phyloP scores from a whole-genome alignment of 2,888 invertebrate genomes.

The Cheilosia vernalis region DNA sequence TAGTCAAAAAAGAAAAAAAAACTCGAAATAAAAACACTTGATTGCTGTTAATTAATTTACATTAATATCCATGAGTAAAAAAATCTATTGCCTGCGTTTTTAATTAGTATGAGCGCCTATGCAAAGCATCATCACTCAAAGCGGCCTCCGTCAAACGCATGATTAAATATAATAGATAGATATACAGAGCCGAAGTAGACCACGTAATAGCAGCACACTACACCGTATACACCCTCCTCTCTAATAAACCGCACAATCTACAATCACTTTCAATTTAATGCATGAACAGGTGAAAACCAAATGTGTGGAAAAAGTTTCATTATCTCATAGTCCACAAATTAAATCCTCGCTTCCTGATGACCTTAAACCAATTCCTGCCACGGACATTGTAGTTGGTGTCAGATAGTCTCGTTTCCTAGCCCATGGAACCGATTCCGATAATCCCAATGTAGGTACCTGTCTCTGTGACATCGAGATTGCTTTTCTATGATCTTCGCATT shows the following conservation, averaged over 20 bases:
- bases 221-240: constrained; percentile 2
- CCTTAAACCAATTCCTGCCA: constrained; percentile 64
- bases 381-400: constrained; percentile 7
- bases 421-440: constrained; percentile 27
- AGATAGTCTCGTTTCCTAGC: neutral
- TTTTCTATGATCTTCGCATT: constrained; percentile 49
- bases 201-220: constrained; percentile 25
- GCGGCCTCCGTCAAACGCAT: constrained; percentile 24
- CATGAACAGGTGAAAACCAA: constrained; percentile 64
- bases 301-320: constrained; percentile 47
- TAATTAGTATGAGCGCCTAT: neutral
- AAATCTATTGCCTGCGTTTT: neutral
- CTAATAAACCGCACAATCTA: constrained; percentile 44
- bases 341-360: constrained; percentile 65
- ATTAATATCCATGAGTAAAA: neutral
- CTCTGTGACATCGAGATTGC: constrained; percentile 30
- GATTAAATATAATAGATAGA: constrained; percentile 24
- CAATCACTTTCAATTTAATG: constrained; percentile 60
- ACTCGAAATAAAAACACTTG: neutral
- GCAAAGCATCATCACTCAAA: constrained; percentile 22
- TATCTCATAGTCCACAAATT: constrained; percentile 41
- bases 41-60: constrained; percentile 3
- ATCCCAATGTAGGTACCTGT: constrained; percentile 38
- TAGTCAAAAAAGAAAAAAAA: neutral
- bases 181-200: constrained; percentile 12